These are phyloP conservation scores for Chamaea fasciata DNA, from an alignment of 2,113 vertebrate species.

Conservation along the genomic window DNA sequence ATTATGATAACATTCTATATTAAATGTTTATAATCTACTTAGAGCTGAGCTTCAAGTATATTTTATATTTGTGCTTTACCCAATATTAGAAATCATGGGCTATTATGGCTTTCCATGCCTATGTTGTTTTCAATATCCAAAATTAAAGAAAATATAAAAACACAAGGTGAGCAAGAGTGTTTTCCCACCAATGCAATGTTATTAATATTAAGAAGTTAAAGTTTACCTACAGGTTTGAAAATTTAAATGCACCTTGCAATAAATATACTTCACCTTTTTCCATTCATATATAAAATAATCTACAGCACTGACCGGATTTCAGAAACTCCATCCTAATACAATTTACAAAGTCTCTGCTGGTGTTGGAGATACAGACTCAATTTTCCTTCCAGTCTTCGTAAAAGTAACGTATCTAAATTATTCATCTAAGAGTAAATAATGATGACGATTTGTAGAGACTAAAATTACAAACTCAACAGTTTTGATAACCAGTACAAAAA, in stretches of 20 bases:
- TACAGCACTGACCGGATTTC: slow-evolving; percentile 59
- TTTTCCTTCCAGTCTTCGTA: slow-evolving; percentile 27
- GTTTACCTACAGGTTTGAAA: slow-evolving; percentile 33
- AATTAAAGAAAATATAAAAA: slow-evolving; percentile 65
- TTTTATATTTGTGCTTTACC: slow-evolving; percentile 91
- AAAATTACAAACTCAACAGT: slow-evolving; percentile 43
- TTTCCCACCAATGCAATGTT: neutral
- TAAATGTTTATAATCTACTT: slow-evolving; percentile 99
- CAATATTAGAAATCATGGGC: slow-evolving; percentile 74
- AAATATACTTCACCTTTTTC: slow-evolving; percentile 27
- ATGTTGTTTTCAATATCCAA: slow-evolving; percentile 61
- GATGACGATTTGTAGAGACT: slow-evolving; percentile 14
- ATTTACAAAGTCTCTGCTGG: slow-evolving; percentile 52
- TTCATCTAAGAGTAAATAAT: slow-evolving; percentile 43
- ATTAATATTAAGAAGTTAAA: slow-evolving; percentile 33
- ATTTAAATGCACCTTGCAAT: slow-evolving; percentile 34
- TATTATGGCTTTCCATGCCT: slow-evolving; percentile 61
- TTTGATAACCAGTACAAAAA: slow-evolving; percentile 19
- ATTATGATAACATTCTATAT: slow-evolving; percentile 99
- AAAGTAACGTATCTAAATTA: slow-evolving; percentile 56
- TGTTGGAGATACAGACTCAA: slow-evolving; percentile 11
- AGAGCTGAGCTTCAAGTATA: slow-evolving; percentile 92
- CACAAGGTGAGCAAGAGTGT: slow-evolving; percentile 25
- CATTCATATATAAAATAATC: slow-evolving; percentile 45
- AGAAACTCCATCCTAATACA: slow-evolving; percentile 52